phyloP scores from a whole-genome alignment of 2,797 vertebrate species.

The Crypturellus tataupa region DNA sequence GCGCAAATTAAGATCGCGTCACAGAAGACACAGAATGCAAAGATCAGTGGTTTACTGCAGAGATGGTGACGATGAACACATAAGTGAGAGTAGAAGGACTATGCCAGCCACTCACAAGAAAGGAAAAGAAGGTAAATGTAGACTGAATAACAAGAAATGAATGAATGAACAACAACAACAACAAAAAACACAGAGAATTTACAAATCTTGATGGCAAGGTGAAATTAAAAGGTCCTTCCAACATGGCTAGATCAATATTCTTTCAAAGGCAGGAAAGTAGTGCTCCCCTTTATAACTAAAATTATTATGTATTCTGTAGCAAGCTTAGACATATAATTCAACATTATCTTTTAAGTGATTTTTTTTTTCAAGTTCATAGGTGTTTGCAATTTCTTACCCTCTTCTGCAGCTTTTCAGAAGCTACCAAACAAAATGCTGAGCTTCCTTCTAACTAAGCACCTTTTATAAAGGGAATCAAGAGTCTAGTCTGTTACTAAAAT shows the following conservation, averaged over 20 bases:
- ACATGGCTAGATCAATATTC: background rate
- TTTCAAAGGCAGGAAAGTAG: background rate
- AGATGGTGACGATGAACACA: background rate
- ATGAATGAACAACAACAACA: background rate
- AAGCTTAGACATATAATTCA: background rate
- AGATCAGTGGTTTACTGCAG: background rate
- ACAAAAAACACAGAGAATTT: background rate
- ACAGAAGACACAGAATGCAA: fast-evolving
- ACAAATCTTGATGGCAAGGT: too few relatives aligned
- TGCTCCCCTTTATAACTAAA: background rate
- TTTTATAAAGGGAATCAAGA: background rate
- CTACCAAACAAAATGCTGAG: background rate
- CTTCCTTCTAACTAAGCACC: background rate
- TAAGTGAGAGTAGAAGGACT: background rate
- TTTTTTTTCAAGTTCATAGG: background rate
- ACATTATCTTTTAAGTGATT: background rate
- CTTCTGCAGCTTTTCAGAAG: background rate
- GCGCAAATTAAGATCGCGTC: background rate
- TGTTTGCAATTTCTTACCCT: background rate
- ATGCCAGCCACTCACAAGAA: fast-evolving
- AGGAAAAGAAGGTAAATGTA: background rate
- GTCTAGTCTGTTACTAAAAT: background rate
- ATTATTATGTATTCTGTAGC: background rate
- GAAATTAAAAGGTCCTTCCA: background rate
- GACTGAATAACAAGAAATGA: background rate